phyloP scores from a whole-genome alignment of 2,797 vertebrate genomes.

The Centropyge bicolor region DNA sequence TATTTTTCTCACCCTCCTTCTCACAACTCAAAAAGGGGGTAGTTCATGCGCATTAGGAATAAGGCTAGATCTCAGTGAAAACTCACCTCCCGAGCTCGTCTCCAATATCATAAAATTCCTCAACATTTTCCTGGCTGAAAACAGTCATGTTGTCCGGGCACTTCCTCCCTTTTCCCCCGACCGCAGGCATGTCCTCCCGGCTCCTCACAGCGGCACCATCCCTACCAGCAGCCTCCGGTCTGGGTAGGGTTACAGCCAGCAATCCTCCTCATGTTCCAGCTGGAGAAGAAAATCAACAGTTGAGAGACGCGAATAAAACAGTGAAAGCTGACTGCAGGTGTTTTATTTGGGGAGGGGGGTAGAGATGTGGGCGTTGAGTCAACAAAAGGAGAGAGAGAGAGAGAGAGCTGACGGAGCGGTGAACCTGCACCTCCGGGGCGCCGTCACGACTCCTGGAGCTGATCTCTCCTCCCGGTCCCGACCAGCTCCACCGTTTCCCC shows the following conservation, averaged over 20 bases:
- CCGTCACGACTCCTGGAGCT: slow-evolving; percentile 68
- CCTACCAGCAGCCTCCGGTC: slow-evolving; percentile 67
- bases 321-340: neutral
- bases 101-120: slow-evolving; percentile 92
- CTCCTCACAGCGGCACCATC: slow-evolving; percentile 71
- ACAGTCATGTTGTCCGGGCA: slow-evolving; percentile 88
- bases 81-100: slow-evolving; percentile 95
- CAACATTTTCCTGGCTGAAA: slow-evolving; percentile 94
- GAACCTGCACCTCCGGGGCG: slow-evolving; percentile 63
- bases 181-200: slow-evolving; percentile 57
- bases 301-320: neutral
- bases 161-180: slow-evolving; percentile 61
- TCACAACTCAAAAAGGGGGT: slow-evolving; percentile 13
- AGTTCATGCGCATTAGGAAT: slow-evolving; percentile 29
- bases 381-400: slow-evolving; percentile 57
- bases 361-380: slow-evolving; percentile 32
- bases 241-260: slow-evolving; percentile 50
- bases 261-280: slow-evolving; percentile 62
- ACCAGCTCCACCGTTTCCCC: neutral
- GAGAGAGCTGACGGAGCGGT: slow-evolving; percentile 32
- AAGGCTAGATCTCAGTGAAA: neutral
- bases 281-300: neutral
- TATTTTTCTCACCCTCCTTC: neutral
- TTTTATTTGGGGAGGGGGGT: neutral
- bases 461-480: slow-evolving; percentile 8